phyloP scores from a whole-genome alignment of 2,113 vertebrate genomes.

The Eudorcas thomsonii region DNA sequence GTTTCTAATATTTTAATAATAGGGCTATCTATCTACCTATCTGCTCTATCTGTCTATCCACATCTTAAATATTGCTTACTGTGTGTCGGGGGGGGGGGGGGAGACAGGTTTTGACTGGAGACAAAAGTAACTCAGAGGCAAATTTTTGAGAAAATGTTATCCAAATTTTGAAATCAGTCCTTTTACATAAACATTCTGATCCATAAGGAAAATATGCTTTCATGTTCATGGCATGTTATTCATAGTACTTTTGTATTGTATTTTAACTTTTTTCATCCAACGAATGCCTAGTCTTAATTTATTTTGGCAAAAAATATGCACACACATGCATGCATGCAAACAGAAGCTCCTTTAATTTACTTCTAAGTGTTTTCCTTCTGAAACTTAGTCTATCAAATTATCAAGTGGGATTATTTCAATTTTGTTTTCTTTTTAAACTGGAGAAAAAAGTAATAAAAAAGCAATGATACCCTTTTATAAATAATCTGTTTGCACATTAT shows the following conservation, averaged over 20 bases:
- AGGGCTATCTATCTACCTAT: not conserved
- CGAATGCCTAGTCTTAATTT: not conserved
- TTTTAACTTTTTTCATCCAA: not conserved
- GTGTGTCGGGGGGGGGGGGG: too few species aligned
- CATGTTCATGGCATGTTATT: not conserved
- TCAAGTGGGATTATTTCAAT: not conserved
- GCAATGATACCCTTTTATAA: not conserved
- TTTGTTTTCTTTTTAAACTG: not conserved
- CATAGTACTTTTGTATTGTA: not conserved
- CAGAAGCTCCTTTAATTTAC: not conserved
- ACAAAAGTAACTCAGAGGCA: not conserved
- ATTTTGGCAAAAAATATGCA: not conserved
- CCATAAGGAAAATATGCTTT: not conserved
- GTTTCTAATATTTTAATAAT: not conserved
- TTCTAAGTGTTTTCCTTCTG: not conserved
- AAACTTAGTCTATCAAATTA: not conserved
- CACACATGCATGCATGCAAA: not conserved
- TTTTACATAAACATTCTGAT: not conserved
- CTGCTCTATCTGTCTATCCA: not conserved
- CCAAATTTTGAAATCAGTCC: not conserved
- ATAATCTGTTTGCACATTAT: not conserved
- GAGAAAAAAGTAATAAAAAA: not conserved
- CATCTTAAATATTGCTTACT: not conserved
- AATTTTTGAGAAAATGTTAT: not conserved
- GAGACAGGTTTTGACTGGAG: not conserved